Percentiles rank a stretch among this genome's conserved stretches.
These are phyloP conservation scores for Actias luna DNA, from an alignment of 2,888 invertebrate species.

Conservation along the genomic window DNA sequence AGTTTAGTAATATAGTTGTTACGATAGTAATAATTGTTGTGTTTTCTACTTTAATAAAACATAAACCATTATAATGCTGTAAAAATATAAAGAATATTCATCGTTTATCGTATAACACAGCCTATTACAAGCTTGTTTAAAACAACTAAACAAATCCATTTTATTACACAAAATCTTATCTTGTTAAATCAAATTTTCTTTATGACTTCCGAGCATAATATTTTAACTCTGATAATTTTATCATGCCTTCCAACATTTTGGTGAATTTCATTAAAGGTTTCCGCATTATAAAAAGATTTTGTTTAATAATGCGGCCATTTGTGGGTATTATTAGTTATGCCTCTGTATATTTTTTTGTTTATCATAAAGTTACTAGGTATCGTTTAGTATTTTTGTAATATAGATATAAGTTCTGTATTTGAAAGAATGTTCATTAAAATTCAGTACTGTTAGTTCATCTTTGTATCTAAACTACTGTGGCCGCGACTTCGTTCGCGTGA, in stretches of 20 bases:
- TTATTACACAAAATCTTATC: constrained; percentile 33
- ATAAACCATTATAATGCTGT: not conserved
- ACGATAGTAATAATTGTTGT: too few relatives aligned
- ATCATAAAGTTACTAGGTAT: not conserved
- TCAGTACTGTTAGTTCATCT: too few relatives aligned
- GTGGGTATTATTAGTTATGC: not conserved
- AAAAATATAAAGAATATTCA: not conserved
- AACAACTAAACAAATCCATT: constrained; percentile 10
- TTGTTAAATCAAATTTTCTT: constrained; percentile 70
- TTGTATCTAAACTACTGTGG: too few relatives aligned
- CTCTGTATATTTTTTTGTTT: not conserved
- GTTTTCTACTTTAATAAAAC: too few relatives aligned
- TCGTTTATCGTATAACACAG: not conserved
- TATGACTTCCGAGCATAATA: constrained; percentile 72
- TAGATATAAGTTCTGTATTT: too few relatives aligned
- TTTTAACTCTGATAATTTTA: constrained; percentile 67
- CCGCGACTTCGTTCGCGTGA: too few relatives aligned
- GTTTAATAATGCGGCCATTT: not conserved
- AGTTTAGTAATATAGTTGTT: too few relatives aligned
- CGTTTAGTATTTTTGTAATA: too few relatives aligned
- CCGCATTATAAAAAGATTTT: constrained; percentile 8
- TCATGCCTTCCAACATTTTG: constrained; percentile 53
- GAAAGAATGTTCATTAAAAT: too few relatives aligned
- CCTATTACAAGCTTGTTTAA: not conserved
- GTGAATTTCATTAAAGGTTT: constrained; percentile 54